phyloP scores from a whole-genome alignment of 2,113 vertebrate genomes.

The Rattus rattus region DNA sequence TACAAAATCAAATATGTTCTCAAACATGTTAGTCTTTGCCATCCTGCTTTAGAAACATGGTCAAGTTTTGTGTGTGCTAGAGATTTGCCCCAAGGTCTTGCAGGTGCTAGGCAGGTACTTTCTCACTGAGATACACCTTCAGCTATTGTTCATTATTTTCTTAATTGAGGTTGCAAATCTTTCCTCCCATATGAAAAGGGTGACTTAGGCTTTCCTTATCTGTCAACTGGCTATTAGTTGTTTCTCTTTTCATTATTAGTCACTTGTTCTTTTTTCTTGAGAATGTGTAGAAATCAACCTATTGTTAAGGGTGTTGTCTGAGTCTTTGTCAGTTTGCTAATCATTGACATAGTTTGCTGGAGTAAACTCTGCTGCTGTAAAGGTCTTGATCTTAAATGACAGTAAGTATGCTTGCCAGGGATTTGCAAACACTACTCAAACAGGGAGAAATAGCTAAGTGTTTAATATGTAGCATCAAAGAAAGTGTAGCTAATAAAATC shows the following conservation, averaged over 20 bases:
- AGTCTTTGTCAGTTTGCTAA: background rate
- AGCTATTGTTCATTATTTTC: background rate
- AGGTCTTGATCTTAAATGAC: background rate
- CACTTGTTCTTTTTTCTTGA: background rate
- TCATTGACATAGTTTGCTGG: slow-evolving; percentile 30
- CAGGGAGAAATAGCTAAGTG: background rate
- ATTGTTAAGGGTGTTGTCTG: background rate
- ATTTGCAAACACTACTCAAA: background rate
- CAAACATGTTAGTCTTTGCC: background rate
- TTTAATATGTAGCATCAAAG: background rate
- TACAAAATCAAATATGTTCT: background rate
- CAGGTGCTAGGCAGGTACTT: background rate
- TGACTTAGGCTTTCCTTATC: background rate
- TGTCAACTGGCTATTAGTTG: background rate
- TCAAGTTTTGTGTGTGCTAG: background rate
- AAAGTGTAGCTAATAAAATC: background rate
- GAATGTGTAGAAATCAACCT: slow-evolving; percentile 39
- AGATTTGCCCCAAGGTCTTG: background rate
- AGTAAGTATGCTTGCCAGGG: background rate
- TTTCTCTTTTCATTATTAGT: slow-evolving; percentile 23
- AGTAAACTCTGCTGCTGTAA: slow-evolving; percentile 17
- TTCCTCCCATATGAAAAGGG: background rate
- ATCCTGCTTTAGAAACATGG: background rate
- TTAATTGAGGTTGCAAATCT: slow-evolving; percentile 20
- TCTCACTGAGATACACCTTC: background rate